phyloP scores from a whole-genome alignment of 2,797 vertebrate genomes.

The Pachyuromys duprasi region DNA sequence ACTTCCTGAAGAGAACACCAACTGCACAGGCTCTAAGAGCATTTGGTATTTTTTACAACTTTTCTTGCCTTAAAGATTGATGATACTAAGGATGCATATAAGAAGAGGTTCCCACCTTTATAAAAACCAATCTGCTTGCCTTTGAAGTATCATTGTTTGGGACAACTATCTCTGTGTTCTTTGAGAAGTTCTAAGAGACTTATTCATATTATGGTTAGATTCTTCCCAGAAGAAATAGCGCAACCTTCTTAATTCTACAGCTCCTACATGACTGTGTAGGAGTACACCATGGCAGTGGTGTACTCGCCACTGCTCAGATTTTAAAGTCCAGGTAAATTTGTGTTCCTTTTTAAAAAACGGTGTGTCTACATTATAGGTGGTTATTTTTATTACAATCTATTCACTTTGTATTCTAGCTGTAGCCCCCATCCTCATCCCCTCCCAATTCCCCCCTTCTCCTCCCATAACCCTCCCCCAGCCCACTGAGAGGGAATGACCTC shows the following conservation, averaged over 20 bases:
- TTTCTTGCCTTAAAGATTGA: neutral
- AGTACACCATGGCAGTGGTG: too few species aligned
- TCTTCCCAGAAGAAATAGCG: neutral
- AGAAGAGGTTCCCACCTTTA: neutral
- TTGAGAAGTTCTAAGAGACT: neutral
- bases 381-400: neutral
- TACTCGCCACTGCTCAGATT: slow-evolving; percentile 2
- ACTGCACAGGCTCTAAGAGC: too few species aligned
- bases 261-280: neutral
- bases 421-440: too few species aligned
- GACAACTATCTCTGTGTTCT: neutral
- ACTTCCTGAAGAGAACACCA: too few species aligned
- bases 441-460: too few species aligned
- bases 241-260: neutral
- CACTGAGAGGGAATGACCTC: too few species aligned
- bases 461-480: too few species aligned
- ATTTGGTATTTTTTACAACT: too few species aligned
- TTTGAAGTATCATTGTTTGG: neutral
- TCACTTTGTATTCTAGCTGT: too few species aligned
- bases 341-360: neutral
- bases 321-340: slow-evolving; percentile 28
- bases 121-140: neutral
- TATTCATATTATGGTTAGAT: neutral
- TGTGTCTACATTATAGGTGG: slow-evolving; percentile 28
- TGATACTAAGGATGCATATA: neutral